Conservation (phyloP, 2,113 vertebrate species). For the Otolemur garnettii region DNA sequence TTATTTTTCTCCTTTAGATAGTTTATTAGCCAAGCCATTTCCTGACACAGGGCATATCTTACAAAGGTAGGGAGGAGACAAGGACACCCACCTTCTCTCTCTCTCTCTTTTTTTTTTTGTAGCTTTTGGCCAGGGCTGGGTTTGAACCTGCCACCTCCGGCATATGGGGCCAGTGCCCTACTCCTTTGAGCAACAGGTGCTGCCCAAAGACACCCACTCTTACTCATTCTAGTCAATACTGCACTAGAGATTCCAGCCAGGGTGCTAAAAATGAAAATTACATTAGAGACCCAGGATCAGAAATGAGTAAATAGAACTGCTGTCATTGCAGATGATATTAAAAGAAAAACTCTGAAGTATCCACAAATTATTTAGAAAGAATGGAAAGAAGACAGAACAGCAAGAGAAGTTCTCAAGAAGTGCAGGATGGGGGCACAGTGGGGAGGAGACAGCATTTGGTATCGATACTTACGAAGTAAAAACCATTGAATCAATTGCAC, state of each 20-base stretch:
- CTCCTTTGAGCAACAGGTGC: too few relatives aligned
- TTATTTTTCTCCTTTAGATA: too few relatives aligned
- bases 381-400: background rate
- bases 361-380: background rate
- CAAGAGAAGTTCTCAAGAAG: background rate
- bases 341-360: background rate
- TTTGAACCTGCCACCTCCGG: too few relatives aligned
- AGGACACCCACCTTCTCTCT: background rate
- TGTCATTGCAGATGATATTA: background rate
- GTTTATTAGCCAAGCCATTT: too few relatives aligned
- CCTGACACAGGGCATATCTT: background rate
- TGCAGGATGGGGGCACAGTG: background rate
- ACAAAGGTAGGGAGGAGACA: background rate
- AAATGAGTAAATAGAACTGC: background rate
- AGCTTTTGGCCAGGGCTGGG: too few relatives aligned
- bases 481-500: background rate
- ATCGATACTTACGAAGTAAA: background rate
- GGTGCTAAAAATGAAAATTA: background rate
- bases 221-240: background rate
- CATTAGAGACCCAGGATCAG: background rate
- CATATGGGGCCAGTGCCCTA: too few relatives aligned
- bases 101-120: too few relatives aligned
- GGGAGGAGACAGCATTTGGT: background rate
- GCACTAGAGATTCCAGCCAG: background rate
- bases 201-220: background rate